Conservation (phyloP, 1,140 invertebrate species). For the Ylistrum balloti region DNA sequence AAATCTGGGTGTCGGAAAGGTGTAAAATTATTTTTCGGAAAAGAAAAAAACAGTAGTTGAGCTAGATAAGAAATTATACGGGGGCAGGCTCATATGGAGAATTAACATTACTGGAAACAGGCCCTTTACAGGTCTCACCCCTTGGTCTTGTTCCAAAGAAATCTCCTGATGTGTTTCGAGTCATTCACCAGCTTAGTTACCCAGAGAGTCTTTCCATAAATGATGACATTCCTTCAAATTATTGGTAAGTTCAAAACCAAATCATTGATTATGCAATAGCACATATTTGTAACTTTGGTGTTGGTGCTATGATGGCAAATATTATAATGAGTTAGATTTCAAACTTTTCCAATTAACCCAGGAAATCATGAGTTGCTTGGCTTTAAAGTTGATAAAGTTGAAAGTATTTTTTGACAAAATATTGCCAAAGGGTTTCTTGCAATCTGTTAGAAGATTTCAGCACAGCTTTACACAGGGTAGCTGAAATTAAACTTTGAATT, state of each 20-base stretch:
- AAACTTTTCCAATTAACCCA: conserved; percentile 58
- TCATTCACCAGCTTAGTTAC: conserved; percentile 50
- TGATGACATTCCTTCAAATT: conserved; percentile 48
- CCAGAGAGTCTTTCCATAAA: conserved; percentile 47
- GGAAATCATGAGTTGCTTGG: conserved; percentile 51
- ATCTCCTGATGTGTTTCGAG: neutral
- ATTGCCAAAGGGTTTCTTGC: conserved; percentile 58
- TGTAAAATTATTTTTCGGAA: no score
- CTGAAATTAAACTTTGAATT: conserved; percentile 1
- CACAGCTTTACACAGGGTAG: conserved; percentile 54
- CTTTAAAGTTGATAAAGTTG: conserved; percentile 44
- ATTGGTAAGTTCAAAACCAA: conserved; percentile 53
- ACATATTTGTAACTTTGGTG: conserved; percentile 42
- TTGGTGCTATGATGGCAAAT: conserved; percentile 47
- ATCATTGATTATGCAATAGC: conserved; percentile 51
- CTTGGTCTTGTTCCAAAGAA: conserved; percentile 53
- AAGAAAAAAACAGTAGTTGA: no score
- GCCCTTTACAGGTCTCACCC: no score
- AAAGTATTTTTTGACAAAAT: conserved; percentile 56
- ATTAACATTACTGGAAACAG: no score
- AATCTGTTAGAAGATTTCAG: conserved; percentile 56
- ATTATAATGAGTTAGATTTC: conserved; percentile 57
- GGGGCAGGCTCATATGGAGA: no score
- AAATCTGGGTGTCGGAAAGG: no score
- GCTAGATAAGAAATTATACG: no score